phyloP scores from a whole-genome alignment of 2,888 invertebrate genomes.

The Drosophila parthenogenetica region DNA sequence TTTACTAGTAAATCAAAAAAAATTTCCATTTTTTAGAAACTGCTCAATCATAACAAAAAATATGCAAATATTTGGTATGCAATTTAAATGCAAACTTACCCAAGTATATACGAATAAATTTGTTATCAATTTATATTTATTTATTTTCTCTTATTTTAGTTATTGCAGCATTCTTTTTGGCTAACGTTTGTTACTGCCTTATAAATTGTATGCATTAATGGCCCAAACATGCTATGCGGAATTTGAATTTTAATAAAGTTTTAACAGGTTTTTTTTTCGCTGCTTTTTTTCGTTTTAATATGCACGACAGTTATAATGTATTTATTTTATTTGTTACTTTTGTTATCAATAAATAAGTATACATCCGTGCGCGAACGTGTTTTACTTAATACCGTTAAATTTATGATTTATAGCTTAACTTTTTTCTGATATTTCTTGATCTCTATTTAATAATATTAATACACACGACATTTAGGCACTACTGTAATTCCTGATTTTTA shows the following conservation, averaged over 20 bases:
- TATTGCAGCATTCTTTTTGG: conserved; percentile 10
- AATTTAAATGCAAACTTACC: conserved; percentile 30
- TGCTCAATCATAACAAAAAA: conserved; percentile 8
- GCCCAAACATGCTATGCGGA: conserved; percentile 17
- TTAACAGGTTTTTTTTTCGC: conserved; percentile 30
- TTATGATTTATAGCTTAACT: conserved; percentile 5
- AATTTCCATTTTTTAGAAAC: conserved; percentile 21
- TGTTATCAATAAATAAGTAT: conserved; percentile 40
- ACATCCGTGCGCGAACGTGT: conserved; percentile 16
- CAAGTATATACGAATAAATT: conserved; percentile 18
- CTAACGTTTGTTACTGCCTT: conserved; percentile 27
- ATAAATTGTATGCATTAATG: conserved; percentile 24
- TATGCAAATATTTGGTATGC: conserved; percentile 25
- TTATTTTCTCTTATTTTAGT: conserved; percentile 9
- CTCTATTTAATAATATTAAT: conserved; percentile 42
- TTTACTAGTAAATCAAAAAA: conserved; percentile 20
- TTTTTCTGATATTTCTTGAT: conserved; percentile 27
- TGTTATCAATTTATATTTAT: conserved; percentile 6
- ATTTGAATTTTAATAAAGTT: conserved; percentile 49
- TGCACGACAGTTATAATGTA: conserved; percentile 18
- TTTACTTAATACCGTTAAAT: conserved; percentile 18
- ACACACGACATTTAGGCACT: conserved; percentile 73
- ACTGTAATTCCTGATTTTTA: conserved; percentile 70
- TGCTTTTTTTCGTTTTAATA: conserved; percentile 9
- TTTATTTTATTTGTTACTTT: conserved; percentile 34